phyloP scores from a whole-genome alignment of 2,113 vertebrate species.

The Haemorhous mexicanus region DNA sequence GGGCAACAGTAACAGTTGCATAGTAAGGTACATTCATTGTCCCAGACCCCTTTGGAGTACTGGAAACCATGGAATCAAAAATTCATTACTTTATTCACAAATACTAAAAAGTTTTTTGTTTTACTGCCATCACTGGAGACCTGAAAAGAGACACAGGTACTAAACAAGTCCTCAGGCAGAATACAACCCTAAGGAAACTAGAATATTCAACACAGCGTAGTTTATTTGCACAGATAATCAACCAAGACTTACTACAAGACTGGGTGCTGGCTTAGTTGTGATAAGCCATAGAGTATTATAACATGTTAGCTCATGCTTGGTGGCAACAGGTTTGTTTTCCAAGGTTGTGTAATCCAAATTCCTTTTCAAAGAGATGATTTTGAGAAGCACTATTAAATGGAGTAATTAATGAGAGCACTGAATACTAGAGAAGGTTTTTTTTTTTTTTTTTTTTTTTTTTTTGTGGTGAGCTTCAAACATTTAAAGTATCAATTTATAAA shows the following conservation, averaged over 20 bases:
- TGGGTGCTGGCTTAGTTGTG: conserved; percentile 62
- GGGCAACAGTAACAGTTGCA: neutral
- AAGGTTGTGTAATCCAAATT: conserved; percentile 78
- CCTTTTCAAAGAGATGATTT: conserved; percentile 72
- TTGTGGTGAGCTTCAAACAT: neutral
- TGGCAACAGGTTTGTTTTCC: conserved; percentile 75
- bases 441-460: neutral
- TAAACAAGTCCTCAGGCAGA: conserved; percentile 5
- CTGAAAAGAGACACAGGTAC: neutral
- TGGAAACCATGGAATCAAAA: neutral
- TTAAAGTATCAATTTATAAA: neutral
- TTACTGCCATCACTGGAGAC: neutral
- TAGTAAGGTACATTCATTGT: accelerated
- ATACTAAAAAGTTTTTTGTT: neutral
- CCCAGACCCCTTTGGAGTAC: neutral
- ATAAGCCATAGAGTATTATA: conserved; percentile 44
- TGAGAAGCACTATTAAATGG: conserved; percentile 49
- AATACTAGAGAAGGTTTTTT: neutral
- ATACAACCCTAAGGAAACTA: conserved; percentile 1
- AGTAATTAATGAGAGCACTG: conserved; percentile 41
- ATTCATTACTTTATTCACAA: neutral
- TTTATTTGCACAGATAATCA: conserved; percentile 59
- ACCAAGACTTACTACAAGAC: conserved; percentile 20
- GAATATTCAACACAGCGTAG: conserved; percentile 4
- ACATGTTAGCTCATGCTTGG: conserved; percentile 74